Base-by-base conservation (phyloP, 2,113 vertebrate species). In the Lonchura striata region DNA sequence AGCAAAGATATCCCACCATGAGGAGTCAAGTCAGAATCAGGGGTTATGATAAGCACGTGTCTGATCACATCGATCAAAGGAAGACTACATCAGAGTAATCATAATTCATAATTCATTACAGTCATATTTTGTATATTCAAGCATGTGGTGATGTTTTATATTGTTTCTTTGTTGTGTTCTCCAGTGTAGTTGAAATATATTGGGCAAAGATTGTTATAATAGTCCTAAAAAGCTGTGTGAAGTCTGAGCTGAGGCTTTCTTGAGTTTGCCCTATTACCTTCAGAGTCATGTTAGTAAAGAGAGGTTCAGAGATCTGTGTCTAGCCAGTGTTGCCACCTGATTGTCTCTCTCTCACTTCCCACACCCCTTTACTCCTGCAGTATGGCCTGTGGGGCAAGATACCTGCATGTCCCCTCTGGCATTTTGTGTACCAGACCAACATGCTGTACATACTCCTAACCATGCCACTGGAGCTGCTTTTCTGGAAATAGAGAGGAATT, bases 361-460 rank as follows among this genome's bases (percentile, higher is more conserved):
- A 23, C 15, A 61, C 31, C 57, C 15, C 8, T 39, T 81, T 61
- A 21, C 35, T 78, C 44, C 74, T 44, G 5, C 44, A 12, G 15
- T 30, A 4, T 18, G 24, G 39, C 42, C 70, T 10, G 1, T 78
- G 56, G 75, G 65, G 11, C 23, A 11, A 22, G 37, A 33, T 30
- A 10, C 1, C 0, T 24, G 11, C 5, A 2, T 12, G 20, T 47
- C n/a, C 35, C 39, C 47, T 22, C 23, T 46, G 52, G 22, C 2
- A 1, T 49, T 76, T 59, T 7, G 23, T 42, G 5, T 30, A 7
- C 49, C 53, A 52, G 52, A 28, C 18, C n/a, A 37, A 61, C 74
- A 4, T 57, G 25, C 69, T 49, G 10, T 23, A 8, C 13, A 0
- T 20, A 9, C 9, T 66, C 52, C 35, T 31, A 11, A 42, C 60